A percentile compares a stretch with the other conserved stretches of the same genome.
These are phyloP conservation scores for Hipparchia semele DNA, from an alignment of 2,888 invertebrate species.

Conservation along the genomic window DNA sequence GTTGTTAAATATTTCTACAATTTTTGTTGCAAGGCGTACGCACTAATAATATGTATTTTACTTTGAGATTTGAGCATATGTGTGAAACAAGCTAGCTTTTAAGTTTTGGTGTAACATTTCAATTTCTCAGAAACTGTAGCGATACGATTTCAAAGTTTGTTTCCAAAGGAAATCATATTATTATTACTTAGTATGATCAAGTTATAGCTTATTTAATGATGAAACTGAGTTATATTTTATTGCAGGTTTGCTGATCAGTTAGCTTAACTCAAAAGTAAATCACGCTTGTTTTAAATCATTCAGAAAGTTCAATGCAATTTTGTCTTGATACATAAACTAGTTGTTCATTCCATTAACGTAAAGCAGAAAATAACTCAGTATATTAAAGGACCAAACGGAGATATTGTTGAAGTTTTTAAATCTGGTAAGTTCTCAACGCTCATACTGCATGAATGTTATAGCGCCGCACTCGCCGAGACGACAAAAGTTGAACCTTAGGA, in stretches of 20 bases:
- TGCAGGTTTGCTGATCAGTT: slow-evolving; percentile 19
- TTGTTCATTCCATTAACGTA: slow-evolving; percentile 22
- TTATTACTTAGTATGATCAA: neutral
- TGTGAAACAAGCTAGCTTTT: slow-evolving; percentile 30
- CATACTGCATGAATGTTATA: slow-evolving; percentile 82
- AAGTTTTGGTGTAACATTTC: slow-evolving; percentile 23
- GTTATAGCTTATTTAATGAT: slow-evolving; percentile 10
- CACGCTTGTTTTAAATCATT: slow-evolving; percentile 25
- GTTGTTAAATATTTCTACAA: slow-evolving; percentile 20
- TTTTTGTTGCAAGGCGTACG: slow-evolving; percentile 73
- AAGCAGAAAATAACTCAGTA: neutral
- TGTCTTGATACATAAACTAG: slow-evolving; percentile 16
- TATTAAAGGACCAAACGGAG: slow-evolving; percentile 1
- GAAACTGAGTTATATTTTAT: slow-evolving; percentile 1
- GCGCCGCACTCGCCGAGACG: slow-evolving; percentile 98
- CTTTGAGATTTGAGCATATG: slow-evolving; percentile 24
- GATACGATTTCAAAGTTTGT: neutral
- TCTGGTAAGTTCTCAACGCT: slow-evolving; percentile 51
- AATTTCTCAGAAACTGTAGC: slow-evolving; percentile 1
- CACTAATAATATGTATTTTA: slow-evolving; percentile 53
- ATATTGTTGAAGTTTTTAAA: slow-evolving; percentile 10
- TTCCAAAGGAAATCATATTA: neutral
- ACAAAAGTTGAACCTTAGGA: slow-evolving; percentile 97
- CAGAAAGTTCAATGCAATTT: slow-evolving; percentile 5
- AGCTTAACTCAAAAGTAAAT: slow-evolving; percentile 21